A percentile compares a stretch with the other conserved stretches of the same genome.
phyloP scores from a whole-genome alignment of 2,113 vertebrate species.

The Siphamia tubifer region DNA sequence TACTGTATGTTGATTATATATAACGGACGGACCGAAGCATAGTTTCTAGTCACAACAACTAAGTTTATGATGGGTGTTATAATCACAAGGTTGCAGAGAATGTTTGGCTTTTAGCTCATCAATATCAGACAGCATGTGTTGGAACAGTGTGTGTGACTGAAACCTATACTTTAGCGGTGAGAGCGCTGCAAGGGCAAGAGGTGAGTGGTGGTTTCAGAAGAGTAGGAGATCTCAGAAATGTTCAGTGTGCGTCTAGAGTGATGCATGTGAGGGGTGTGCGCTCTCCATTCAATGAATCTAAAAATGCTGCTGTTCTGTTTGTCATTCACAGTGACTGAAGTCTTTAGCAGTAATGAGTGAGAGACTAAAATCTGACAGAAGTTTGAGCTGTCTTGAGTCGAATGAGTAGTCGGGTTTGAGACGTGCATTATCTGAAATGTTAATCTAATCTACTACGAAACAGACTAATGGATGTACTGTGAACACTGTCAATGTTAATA shows the following conservation, averaged over 20 bases:
- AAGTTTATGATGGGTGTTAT: slow-evolving; percentile 23
- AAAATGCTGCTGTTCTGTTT: not conserved
- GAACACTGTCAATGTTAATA: too few species aligned
- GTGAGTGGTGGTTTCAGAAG: slow-evolving; percentile 38
- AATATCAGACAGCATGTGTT: slow-evolving; percentile 50
- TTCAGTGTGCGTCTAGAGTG: not conserved
- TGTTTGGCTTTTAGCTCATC: slow-evolving; percentile 35
- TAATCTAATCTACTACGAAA: too few species aligned
- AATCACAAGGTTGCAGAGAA: slow-evolving; percentile 38
- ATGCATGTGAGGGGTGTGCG: slow-evolving; percentile 11
- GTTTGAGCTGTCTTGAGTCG: too few species aligned
- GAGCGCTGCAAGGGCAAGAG: slow-evolving; percentile 47
- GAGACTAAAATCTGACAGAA: not conserved
- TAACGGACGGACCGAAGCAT: slow-evolving; percentile 11
- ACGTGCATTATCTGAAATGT: too few species aligned
- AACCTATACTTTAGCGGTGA: slow-evolving; percentile 57
- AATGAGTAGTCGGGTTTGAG: too few species aligned
- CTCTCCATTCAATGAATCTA: not conserved
- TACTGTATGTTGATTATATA: slow-evolving; percentile 4
- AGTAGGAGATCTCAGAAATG: slow-evolving; percentile 30
- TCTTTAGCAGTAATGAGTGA: too few species aligned
- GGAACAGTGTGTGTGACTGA: slow-evolving; percentile 17
- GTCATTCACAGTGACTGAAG: not conserved
- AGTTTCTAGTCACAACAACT: slow-evolving; percentile 21
- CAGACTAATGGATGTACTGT: too few species aligned